Evolutionary conservation across 2,888 invertebrate genomes (phyloP).

Genomic region (Brenthis ino): DNA sequence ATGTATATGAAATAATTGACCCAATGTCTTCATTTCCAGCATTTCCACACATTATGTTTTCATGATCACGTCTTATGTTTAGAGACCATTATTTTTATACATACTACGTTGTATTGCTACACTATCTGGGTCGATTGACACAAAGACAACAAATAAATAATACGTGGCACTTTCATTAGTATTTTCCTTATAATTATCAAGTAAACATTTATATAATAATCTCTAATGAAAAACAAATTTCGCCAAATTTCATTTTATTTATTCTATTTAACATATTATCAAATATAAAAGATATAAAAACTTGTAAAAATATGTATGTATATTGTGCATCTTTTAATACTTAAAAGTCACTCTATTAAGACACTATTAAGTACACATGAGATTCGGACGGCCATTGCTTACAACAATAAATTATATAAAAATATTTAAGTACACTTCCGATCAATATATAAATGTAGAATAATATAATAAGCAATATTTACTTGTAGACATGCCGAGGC

Average conservation of each 20-base stretch:
- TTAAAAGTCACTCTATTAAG: not conserved
- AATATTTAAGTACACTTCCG: conserved; percentile 24
- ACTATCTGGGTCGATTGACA: too few relatives aligned
- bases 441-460: not conserved
- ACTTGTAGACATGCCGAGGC: too few relatives aligned
- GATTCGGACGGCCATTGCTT: conserved; percentile 36
- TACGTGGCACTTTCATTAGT: not conserved
- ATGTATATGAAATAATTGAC: too few relatives aligned
- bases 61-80: not conserved
- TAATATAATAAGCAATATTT: not conserved
- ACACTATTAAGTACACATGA: conserved; percentile 38
- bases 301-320: conserved; percentile 17
- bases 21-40: too few relatives aligned
- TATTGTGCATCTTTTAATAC: not conserved
- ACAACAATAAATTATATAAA: conserved; percentile 22
- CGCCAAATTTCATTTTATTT: not conserved
- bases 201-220: not conserved
- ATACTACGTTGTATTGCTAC: not conserved
- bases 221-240: too few relatives aligned
- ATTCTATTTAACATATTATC: conserved; percentile 4
- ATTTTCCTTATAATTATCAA: not conserved
- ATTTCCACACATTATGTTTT: not conserved
- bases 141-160: not conserved
- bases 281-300: conserved; percentile 7
- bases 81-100: not conserved